Evolutionary conservation across 2,797 vertebrate genomes (phyloP).

Genomic region (Tiaroga cobitis): DNA sequence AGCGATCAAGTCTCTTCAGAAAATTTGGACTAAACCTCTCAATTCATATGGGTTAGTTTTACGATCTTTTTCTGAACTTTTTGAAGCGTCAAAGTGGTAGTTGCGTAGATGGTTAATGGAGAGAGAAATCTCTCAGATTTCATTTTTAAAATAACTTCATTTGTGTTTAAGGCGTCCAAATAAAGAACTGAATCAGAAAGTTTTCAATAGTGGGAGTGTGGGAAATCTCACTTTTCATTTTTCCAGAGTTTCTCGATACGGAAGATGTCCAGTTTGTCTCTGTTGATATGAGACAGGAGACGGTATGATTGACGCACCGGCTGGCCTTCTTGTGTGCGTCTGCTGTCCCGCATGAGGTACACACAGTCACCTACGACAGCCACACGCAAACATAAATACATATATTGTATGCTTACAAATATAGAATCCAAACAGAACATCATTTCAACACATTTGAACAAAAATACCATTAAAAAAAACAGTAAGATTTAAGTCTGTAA

Average conservation of each 20-base stretch:
- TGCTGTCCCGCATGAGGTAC: constrained; percentile 97
- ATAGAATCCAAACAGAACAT: neutral
- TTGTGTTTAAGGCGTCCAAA: too few relatives aligned
- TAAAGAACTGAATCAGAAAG: neutral
- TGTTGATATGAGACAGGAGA: constrained; percentile 92
- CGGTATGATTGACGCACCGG: constrained; percentile 95
- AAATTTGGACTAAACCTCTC: too few relatives aligned
- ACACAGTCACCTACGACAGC: constrained; percentile 87
- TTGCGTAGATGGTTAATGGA: too few relatives aligned
- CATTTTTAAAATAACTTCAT: too few relatives aligned
- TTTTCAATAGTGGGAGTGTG: neutral
- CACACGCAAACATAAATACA: neutral
- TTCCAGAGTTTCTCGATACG: constrained; percentile 99
- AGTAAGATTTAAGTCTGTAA: neutral
- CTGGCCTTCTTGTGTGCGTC: constrained; percentile 92
- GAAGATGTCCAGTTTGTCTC: constrained; percentile 98
- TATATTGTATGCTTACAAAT: constrained; percentile 4
- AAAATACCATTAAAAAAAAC: neutral
- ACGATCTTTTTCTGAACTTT: too few relatives aligned
- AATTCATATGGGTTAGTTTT: too few relatives aligned
- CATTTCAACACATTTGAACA: neutral
- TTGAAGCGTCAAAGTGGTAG: too few relatives aligned
- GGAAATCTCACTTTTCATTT: constrained; percentile 84
- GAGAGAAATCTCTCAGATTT: too few relatives aligned
- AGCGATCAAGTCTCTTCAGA: too few relatives aligned